These are phyloP conservation scores for Anastrepha ludens DNA, from an alignment of 1,140 invertebrate genomes.

Conservation along the genomic window DNA sequence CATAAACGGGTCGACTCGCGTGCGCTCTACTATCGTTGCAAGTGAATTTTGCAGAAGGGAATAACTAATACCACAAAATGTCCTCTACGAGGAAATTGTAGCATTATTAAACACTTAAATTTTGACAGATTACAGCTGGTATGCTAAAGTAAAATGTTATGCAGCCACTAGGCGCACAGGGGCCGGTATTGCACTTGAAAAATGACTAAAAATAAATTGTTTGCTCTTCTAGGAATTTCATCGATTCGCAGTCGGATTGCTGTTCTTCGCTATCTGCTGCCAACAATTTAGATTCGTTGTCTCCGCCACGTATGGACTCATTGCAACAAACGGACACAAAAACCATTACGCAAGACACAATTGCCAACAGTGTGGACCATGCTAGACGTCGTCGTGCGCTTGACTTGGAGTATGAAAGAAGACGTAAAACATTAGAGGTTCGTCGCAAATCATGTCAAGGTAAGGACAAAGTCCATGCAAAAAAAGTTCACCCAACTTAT, in stretches of 20 bases:
- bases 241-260: slow-evolving; percentile 90
- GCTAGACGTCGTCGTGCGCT: slow-evolving; percentile 69
- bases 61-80: no score
- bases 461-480: slow-evolving; percentile 42
- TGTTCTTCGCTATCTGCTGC: slow-evolving; percentile 84
- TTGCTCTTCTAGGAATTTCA: slow-evolving; percentile 75
- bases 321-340: slow-evolving; percentile 69
- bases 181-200: background rate
- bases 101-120: no score
- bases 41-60: no score
- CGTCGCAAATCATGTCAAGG: slow-evolving; percentile 72
- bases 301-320: slow-evolving; percentile 74
- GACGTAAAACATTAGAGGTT: slow-evolving; percentile 71
- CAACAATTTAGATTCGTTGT: slow-evolving; percentile 79
- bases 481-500: background rate
- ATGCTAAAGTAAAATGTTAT: no score
- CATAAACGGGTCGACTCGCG: no score
- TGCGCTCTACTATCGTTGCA: no score
- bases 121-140: no score
- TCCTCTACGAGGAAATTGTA: no score
- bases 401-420: slow-evolving; percentile 72
- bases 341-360: slow-evolving; percentile 69
- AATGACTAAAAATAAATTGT: slow-evolving; percentile 41
- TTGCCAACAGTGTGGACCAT: slow-evolving; percentile 70
- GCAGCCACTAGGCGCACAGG: background rate